Percentiles rank a stretch among this genome's conserved stretches.
phyloP scores from a whole-genome alignment of 2,797 vertebrate genomes.

The Eulemur mongoz region DNA sequence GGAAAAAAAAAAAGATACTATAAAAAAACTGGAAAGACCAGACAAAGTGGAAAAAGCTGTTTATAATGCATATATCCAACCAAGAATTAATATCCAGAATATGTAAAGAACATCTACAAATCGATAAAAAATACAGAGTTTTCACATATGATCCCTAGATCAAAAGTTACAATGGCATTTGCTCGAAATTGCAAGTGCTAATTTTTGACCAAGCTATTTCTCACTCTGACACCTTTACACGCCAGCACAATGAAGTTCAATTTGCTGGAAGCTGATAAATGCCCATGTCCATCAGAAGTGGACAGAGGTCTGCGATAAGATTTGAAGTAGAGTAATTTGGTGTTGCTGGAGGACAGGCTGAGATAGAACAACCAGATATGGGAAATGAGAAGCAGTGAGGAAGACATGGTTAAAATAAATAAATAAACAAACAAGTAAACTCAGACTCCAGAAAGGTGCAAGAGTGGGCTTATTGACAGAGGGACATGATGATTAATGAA shows the following conservation, averaged over 20 bases:
- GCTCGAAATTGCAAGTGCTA: constrained; percentile 27
- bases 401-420: constrained; percentile 7
- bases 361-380: constrained; percentile 51
- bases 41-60: not conserved
- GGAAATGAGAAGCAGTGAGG: not conserved
- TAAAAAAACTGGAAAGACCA: constrained; percentile 45
- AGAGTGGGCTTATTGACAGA: not conserved
- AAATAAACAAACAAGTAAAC: constrained; percentile 38
- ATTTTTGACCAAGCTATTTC: constrained; percentile 61
- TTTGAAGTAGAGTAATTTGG: constrained; percentile 59
- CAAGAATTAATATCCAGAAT: not conserved
- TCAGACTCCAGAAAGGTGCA: not conserved
- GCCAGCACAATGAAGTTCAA: constrained; percentile 64
- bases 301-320: constrained; percentile 61
- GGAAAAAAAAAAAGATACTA: not conserved
- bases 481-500: not conserved
- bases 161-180: constrained; percentile 43
- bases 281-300: constrained; percentile 62
- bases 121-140: constrained; percentile 39
- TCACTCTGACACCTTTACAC: constrained; percentile 52
- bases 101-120: constrained; percentile 35
- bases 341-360: constrained; percentile 23
- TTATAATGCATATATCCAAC: not conserved
- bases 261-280: constrained; percentile 72
- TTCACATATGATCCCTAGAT: constrained; percentile 40